Evolutionary conservation across 2,888 invertebrate genomes (phyloP), one percentile per base, ranked within the genome.

Genomic region (Mactromeris polynyma): DNA sequence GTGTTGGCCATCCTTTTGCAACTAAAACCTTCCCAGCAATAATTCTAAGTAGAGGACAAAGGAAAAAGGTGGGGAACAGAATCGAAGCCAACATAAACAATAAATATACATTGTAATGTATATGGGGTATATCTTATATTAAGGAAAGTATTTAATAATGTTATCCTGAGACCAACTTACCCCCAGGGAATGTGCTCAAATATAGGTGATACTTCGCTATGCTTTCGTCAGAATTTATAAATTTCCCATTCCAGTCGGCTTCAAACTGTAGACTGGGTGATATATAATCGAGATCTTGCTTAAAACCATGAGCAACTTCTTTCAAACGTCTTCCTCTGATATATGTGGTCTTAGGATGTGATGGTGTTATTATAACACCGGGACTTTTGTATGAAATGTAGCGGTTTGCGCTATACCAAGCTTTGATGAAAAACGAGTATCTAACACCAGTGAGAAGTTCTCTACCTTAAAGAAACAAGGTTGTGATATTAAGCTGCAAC

Each of bases 371-470:
- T 26, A 85, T 87, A 14, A 93, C 85, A 26, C 93, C 93, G 26
- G 87, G 77, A 54, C 93, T 92, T 86, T 92, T 93, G 54, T 92
- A 93, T 14, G 90, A 83, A 11, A 91, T 90, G 83, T 81, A 92
- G 1, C 89, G 90, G 46, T 89, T 88, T 11, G 58, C 54, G 77
- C 81, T 82, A 42, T 92, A 93, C 93, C 93, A 93, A 0, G 79
- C 93, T 69, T 91, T 81, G 0, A 93, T 86, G 84, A 93, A 92
- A 46, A 93, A 81, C 14, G 92, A 90, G 54, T 93, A 93, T 17
- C 42, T 83, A 0, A 88, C 26, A 2, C 26, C 46, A 46, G 87
- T 87, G 9, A 73, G 58, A 2, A 93, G 46, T 9, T 64, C 33
- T 42, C 69, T 86, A 14, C 86, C 92, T 92, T n/a, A 81, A 77